Conservation (phyloP, 2,113 vertebrate genomes). For the Takifugu bimaculatus region DNA sequence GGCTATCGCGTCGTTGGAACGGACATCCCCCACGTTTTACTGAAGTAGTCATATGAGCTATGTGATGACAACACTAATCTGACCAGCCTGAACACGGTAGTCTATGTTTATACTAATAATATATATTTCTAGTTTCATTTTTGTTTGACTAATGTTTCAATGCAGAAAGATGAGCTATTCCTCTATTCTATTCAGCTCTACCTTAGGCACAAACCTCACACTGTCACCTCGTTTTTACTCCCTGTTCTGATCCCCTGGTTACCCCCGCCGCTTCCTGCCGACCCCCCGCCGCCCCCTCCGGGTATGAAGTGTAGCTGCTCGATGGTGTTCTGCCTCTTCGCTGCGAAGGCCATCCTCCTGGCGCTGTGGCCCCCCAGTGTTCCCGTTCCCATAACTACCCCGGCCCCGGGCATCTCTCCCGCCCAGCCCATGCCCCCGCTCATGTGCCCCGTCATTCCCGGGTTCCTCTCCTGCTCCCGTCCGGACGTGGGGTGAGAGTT, state of each 20-base stretch:
- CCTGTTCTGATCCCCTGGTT: constrained; percentile 80
- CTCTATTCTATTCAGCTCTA: constrained; percentile 48
- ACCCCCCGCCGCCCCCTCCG: constrained; percentile 74
- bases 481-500: constrained; percentile 83
- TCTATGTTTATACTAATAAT: constrained; percentile 42
- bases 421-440: constrained; percentile 74
- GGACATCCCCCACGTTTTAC: constrained; percentile 43
- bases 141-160: constrained; percentile 52
- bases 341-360: constrained; percentile 83
- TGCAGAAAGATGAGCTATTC: constrained; percentile 54
- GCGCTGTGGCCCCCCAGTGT: constrained; percentile 78
- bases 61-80: constrained; percentile 58
- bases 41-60: constrained; percentile 53
- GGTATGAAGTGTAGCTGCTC: constrained; percentile 92
- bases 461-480: constrained; percentile 73
- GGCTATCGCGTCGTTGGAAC: constrained; percentile 63
- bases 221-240: constrained; percentile 90
- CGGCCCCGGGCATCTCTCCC: constrained; percentile 65
- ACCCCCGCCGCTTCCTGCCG: constrained; percentile 67
- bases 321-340: constrained; percentile 86
- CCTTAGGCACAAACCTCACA: constrained; percentile 72
- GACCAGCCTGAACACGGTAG: constrained; percentile 56
- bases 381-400: constrained; percentile 81
- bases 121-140: constrained; percentile 48
- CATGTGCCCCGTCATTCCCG: constrained; percentile 66